phyloP scores from a whole-genome alignment of 2,888 invertebrate species.

The Tillus elongatus region DNA sequence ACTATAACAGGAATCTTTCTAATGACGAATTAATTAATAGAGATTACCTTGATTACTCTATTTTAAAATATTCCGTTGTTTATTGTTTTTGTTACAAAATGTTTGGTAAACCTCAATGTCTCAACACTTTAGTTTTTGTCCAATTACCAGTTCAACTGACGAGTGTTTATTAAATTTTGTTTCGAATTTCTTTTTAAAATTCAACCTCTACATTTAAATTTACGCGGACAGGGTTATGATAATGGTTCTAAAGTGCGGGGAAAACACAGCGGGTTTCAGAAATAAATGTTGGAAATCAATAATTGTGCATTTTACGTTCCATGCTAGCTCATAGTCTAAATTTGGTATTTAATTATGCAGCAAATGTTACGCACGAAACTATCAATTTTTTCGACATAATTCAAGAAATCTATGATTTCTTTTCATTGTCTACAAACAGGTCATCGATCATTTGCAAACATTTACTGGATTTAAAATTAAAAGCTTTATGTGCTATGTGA shows the following conservation, averaged over 20 bases:
- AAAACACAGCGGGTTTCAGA: conserved; percentile 22
- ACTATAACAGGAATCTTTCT: conserved; percentile 15
- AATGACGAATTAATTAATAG: conserved; percentile 17
- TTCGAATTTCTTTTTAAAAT: conserved; percentile 15
- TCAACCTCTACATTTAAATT: conserved; percentile 16
- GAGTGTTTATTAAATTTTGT: conserved; percentile 13
- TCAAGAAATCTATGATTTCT: conserved; percentile 20
- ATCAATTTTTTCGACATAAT: conserved; percentile 15
- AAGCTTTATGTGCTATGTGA: too few species aligned
- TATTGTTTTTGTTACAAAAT: conserved; percentile 23
- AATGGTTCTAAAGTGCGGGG: too few species aligned
- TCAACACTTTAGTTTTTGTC: conserved; percentile 6
- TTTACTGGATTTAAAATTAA: too few species aligned
- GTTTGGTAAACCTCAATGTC: too few species aligned
- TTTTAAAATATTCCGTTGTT: conserved; percentile 18
- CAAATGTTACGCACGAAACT: conserved; percentile 19
- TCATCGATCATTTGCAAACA: too few species aligned
- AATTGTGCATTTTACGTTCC: conserved; percentile 24
- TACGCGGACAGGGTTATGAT: conserved; percentile 22
- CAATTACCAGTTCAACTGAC: conserved; percentile 2
- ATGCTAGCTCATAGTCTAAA: conserved; percentile 27
- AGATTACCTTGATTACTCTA: conserved; percentile 21
- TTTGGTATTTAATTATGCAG: conserved; percentile 25
- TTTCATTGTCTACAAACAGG: conserved; percentile 26
- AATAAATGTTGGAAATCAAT: conserved; percentile 22